phyloP scores from a whole-genome alignment of 2,797 vertebrate species.

The Molossus molossus region DNA sequence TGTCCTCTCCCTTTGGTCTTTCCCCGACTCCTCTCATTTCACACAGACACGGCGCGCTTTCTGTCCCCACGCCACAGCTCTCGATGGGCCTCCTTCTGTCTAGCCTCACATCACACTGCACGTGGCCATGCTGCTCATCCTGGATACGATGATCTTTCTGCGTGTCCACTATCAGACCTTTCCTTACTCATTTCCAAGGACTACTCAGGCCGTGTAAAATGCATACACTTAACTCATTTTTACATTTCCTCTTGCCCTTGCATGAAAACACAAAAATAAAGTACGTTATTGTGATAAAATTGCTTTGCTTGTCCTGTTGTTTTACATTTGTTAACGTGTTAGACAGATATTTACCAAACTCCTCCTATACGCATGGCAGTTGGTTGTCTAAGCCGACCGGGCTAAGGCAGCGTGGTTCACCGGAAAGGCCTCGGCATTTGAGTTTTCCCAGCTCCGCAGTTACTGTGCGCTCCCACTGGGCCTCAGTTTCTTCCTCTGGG shows the following conservation, averaged over 20 bases:
- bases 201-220: neutral
- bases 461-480: neutral
- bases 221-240: neutral
- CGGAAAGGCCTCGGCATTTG: neutral
- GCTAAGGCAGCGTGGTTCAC: neutral
- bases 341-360: neutral
- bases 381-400: neutral
- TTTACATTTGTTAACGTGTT: neutral
- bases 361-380: neutral
- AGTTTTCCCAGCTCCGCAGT: neutral
- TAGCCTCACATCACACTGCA: neutral
- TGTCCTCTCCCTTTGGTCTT: neutral
- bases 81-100: neutral
- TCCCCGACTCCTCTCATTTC: neutral
- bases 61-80: neutral
- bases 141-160: neutral
- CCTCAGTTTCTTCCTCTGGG: conserved; percentile 35
- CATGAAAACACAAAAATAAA: conserved; percentile 30
- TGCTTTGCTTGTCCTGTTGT: conserved; percentile 1
- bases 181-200: neutral
- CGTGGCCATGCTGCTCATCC: neutral
- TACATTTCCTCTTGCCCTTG: neutral
- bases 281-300: neutral
- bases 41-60: neutral
- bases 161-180: neutral